Evolutionary conservation across 1,140 invertebrate genomes (phyloP), one percentile per base, ranked within the genome.

Genomic region (Drosophila parvula): DNA sequence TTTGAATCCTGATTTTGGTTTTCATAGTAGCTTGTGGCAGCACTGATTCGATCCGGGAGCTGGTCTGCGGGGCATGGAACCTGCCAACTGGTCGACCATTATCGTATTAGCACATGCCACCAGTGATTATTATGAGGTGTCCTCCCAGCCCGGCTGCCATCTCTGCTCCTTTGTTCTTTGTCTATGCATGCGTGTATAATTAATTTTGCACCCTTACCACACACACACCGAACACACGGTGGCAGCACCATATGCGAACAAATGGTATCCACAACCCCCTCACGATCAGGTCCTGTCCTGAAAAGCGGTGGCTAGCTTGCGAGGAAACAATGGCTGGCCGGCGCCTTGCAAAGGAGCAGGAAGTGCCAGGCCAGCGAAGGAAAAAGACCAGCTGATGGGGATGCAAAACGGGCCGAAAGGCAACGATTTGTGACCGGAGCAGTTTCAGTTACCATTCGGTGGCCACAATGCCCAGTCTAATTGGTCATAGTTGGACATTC

Each of bases 61-160:
- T 8, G 27, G 44, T 30, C 9, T 14, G 38, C 5, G 28, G 65
- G 43, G 10, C 8, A 43, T 38, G 64, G 55, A 71, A 48, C 69
- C 68, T 70, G 68, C 65, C 65, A 71, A 69, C 64, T 69, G 75
- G 47, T 70, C 48, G 65, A 58, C 75, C 75, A 78, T 78, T 78
- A 78, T 78, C 75, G 74, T 78, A 78, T 78, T 78, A 78, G 75
- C 75, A 78, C 75, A 78, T 78, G 65, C 75, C 75, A 56, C 74
- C 74, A 78, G 74, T 70, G 74, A 78, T 78, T 77, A 78, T 78
- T 78, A 78, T 78, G 75, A 77, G 63, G 45, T 68, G 48, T 60
- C 14, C 68, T 27, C 55, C 53, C 40, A 5, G 22, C 34, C 40
- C 38, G 18, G 6, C 27, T 11, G 10, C 18, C 60, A 3, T 0